Percentiles rank a stretch among this genome's conserved stretches.
phyloP scores from a whole-genome alignment of 1,140 invertebrate species.

The Trichonephila clavipes region DNA sequence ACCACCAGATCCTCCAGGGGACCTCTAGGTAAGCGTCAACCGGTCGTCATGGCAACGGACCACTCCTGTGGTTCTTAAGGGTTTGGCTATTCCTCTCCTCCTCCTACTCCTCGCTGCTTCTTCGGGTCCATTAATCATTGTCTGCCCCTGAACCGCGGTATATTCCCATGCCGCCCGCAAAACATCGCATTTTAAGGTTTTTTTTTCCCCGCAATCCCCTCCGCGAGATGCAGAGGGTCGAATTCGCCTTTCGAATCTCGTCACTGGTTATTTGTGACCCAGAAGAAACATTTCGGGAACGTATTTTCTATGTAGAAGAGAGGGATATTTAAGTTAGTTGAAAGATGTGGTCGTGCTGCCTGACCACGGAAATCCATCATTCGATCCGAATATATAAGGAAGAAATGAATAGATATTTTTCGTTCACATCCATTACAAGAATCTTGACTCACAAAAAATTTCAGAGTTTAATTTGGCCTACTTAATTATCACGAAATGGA shows the following conservation, averaged over 20 bases:
- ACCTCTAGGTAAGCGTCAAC: conserved; percentile 75
- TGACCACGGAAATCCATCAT: conserved; percentile 13
- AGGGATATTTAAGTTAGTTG: not conserved
- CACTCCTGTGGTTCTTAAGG: conserved; percentile 70
- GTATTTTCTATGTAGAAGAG: not conserved
- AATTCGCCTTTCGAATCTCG: not conserved
- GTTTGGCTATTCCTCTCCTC: conserved; percentile 36
- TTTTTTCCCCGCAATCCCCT: conserved; percentile 20
- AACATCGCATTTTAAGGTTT: conserved; percentile 74
- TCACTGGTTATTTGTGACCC: conserved; percentile 52
- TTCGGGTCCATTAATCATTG: conserved; percentile 74
- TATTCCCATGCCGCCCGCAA: conserved; percentile 71
- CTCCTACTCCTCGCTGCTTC: not conserved
- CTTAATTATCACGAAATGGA: too few species aligned
- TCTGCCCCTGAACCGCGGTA: conserved; percentile 54
- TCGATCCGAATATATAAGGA: not conserved
- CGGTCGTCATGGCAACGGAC: conserved; percentile 70
- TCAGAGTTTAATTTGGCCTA: too few species aligned
- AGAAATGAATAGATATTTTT: not conserved
- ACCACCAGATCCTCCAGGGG: conserved; percentile 74
- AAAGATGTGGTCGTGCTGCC: not conserved
- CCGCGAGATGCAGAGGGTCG: conserved; percentile 10
- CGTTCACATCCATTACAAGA: too few species aligned
- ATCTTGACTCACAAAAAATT: too few species aligned
- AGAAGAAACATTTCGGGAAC: not conserved